Conservation (phyloP, 64 coral and sea anemone genomes). For the Porites australiensis region DNA sequence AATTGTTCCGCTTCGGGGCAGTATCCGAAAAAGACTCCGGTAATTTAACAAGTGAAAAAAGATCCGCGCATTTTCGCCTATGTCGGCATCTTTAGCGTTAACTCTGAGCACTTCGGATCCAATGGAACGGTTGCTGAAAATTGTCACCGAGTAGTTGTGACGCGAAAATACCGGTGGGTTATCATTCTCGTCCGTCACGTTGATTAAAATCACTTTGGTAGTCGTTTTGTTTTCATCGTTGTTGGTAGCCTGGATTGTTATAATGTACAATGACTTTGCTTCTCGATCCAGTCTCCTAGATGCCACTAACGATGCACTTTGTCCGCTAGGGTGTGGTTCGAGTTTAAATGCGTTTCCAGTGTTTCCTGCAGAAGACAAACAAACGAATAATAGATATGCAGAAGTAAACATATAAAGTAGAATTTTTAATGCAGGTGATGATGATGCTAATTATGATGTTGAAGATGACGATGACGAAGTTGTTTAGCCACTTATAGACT, state of each 20-base stretch:
- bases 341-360: constrained; percentile 74
- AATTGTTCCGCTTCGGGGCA: constrained; percentile 75
- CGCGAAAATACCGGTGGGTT: constrained; percentile 71
- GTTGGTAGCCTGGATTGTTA: constrained; percentile 83
- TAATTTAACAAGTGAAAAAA: constrained; percentile 57
- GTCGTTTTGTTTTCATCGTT: constrained; percentile 76
- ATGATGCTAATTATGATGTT: too few relatives aligned
- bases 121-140: constrained; percentile 72
- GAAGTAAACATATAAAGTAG: not conserved
- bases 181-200: constrained; percentile 80
- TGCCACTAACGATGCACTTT: constrained; percentile 73
- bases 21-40: constrained; percentile 68
- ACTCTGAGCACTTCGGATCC: constrained; percentile 81
- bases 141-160: constrained; percentile 67
- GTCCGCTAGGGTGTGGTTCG: constrained; percentile 9
- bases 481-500: too few relatives aligned
- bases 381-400: not conserved
- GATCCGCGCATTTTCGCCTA: constrained; percentile 56
- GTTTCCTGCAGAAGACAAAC: constrained; percentile 56
- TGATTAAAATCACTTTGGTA: constrained; percentile 38
- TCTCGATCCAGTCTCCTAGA: constrained; percentile 76
- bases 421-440: too few relatives aligned
- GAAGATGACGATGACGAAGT: too few relatives aligned
- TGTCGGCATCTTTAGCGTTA: constrained; percentile 67
- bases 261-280: constrained; percentile 46